Evolutionary conservation across 2,888 invertebrate genomes (phyloP).

Genomic region (Scaptomyza caliginosa): DNA sequence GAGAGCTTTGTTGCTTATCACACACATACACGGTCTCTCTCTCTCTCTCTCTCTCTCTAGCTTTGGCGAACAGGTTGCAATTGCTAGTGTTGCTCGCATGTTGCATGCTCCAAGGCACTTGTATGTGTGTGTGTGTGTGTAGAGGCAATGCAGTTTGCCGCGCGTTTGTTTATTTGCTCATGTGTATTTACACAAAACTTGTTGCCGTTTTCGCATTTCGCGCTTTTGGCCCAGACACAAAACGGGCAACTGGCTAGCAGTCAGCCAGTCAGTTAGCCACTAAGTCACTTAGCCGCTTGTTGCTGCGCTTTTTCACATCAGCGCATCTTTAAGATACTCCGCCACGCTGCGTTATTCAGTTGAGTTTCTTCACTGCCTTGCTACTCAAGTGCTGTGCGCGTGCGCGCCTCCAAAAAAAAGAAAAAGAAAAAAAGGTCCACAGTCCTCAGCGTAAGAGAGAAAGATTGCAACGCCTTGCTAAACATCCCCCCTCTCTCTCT

Average conservation of each 20-base stretch:
- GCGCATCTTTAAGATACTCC: constrained; percentile 76
- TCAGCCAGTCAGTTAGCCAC: constrained; percentile 15
- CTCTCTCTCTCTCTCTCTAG: constrained; percentile 16
- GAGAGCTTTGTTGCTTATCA: constrained; percentile 32
- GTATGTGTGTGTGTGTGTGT: constrained; percentile 14
- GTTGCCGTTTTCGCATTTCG: constrained; percentile 49
- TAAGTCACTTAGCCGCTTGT: constrained; percentile 2
- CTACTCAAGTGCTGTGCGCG: constrained; percentile 81
- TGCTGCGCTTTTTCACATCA: constrained; percentile 54
- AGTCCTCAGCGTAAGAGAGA: too few relatives aligned
- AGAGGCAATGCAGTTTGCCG: constrained; percentile 42
- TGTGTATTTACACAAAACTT: constrained; percentile 62
- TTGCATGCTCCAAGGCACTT: constrained; percentile 58
- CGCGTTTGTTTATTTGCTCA: constrained; percentile 73
- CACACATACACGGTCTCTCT: constrained; percentile 1
- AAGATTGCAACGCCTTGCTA: background rate
- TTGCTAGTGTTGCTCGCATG: constrained; percentile 53
- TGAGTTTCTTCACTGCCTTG: constrained; percentile 70
- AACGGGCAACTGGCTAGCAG: constrained; percentile 5
- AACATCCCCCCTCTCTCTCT: background rate
- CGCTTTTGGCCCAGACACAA: constrained; percentile 22
- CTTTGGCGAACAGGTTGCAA: constrained; percentile 52
- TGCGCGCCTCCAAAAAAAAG: constrained; percentile 40
- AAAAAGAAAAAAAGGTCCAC: too few relatives aligned
- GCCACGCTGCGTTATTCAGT: constrained; percentile 59